These are phyloP conservation scores for Micromesistius poutassou DNA, from an alignment of 2,797 vertebrate species.

Conservation along the genomic window DNA sequence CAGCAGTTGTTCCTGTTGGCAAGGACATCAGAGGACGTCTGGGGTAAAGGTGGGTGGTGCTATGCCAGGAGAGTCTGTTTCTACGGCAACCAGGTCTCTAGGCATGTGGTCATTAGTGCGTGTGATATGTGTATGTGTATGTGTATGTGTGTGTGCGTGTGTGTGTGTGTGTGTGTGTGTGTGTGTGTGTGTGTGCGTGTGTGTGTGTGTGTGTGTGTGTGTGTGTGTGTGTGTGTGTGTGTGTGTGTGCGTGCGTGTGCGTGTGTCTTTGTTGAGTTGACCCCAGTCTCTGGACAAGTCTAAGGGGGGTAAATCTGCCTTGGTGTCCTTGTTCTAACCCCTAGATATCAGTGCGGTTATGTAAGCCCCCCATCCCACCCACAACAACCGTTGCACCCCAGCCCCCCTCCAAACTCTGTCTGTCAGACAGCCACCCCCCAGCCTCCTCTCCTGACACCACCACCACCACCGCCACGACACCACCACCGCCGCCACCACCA, in stretches of 20 bases:
- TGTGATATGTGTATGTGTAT: neutral
- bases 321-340: constrained; percentile 51
- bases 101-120: neutral
- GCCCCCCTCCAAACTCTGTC: constrained; percentile 18
- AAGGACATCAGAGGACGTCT: constrained; percentile 53
- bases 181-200: constrained; percentile 9
- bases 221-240: neutral
- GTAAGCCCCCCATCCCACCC: constrained; percentile 45
- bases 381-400: constrained; percentile 31
- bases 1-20: constrained; percentile 36
- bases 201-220: neutral
- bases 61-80: constrained; percentile 43
- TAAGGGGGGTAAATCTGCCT: constrained; percentile 16
- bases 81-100: constrained; percentile 33
- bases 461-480: too few species aligned
- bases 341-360: constrained; percentile 51
- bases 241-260: constrained; percentile 9
- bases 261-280: constrained; percentile 17
- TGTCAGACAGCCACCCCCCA: neutral
- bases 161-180: neutral
- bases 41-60: constrained; percentile 19
- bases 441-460: too few species aligned
- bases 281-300: constrained; percentile 8
- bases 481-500: too few species aligned
- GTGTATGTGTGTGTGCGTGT: constrained; percentile 19